These are phyloP conservation scores for Shargacucullia verbasci DNA, from an alignment of 2,888 invertebrate species.

Conservation along the genomic window DNA sequence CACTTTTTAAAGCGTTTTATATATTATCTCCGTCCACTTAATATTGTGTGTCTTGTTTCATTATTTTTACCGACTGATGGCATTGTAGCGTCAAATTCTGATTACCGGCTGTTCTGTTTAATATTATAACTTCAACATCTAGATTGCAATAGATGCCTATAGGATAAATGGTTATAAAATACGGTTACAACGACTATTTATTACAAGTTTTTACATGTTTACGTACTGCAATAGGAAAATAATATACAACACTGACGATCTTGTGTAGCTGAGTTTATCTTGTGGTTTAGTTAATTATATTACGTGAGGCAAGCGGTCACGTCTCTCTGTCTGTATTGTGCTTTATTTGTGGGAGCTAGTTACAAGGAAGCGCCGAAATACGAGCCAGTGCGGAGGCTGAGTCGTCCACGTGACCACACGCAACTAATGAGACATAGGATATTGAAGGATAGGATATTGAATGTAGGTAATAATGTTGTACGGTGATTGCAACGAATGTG, in stretches of 20 bases:
- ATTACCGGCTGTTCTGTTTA: conserved; percentile 35
- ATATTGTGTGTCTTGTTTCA: conserved; percentile 70
- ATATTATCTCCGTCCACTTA: conserved; percentile 83
- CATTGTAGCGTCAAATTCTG: conserved; percentile 51
- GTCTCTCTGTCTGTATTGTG: conserved; percentile 34
- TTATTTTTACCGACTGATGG: conserved; percentile 63
- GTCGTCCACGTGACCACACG: conserved; percentile 23
- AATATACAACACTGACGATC: conserved; percentile 34
- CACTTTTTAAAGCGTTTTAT: conserved; percentile 73
- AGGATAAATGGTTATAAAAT: conserved; percentile 39
- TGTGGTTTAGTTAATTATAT: conserved; percentile 46
- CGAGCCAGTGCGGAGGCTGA: conserved; percentile 61
- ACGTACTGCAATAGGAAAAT: conserved; percentile 46
- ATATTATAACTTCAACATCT: conserved; percentile 43
- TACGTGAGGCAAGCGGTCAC: conserved; percentile 28
- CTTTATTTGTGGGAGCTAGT: conserved; percentile 46
- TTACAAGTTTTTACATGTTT: conserved; percentile 49
- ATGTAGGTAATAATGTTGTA: conserved; percentile 61
- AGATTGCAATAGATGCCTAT: conserved; percentile 42
- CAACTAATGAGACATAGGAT: conserved; percentile 41
- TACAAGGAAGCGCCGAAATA: conserved; percentile 42
- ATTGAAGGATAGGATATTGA: conserved; percentile 57
- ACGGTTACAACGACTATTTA: conserved; percentile 51
- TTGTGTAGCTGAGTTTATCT: conserved; percentile 39
- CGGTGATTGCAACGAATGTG: conserved; percentile 82